Evolutionary conservation across 2,113 vertebrate species (phyloP).

Genomic region (Xenotilapia caudafasciata): DNA sequence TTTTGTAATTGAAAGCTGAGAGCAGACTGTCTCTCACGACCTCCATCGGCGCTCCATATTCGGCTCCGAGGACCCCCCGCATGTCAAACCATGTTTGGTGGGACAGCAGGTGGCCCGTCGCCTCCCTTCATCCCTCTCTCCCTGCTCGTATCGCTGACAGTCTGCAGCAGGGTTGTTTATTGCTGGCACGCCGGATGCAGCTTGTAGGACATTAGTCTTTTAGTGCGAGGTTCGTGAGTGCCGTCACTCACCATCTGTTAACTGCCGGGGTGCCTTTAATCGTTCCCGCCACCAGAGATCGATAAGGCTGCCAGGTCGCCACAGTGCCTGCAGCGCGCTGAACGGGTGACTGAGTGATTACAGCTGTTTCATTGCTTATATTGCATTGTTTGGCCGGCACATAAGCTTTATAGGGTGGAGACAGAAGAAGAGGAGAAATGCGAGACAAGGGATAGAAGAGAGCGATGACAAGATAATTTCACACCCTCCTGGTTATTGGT

Average conservation of each 20-base stretch:
- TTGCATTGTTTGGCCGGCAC: constrained; percentile 32
- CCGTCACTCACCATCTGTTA: constrained; percentile 49
- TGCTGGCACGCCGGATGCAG: background rate
- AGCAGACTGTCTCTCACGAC: background rate
- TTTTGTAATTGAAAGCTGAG: background rate
- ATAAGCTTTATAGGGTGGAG: background rate
- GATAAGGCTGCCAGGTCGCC: background rate
- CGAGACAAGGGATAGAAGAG: background rate
- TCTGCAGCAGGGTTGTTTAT: constrained; percentile 12
- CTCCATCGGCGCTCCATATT: background rate
- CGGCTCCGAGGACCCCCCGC: background rate
- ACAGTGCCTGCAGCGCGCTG: background rate
- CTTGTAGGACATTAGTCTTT: constrained; percentile 53
- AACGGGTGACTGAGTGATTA: constrained; percentile 43
- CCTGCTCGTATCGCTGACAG: background rate
- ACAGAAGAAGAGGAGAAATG: background rate
- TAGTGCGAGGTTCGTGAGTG: constrained; percentile 34
- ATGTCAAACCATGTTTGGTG: background rate
- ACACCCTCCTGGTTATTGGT: constrained; percentile 37
- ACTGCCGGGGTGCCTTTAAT: constrained; percentile 24
- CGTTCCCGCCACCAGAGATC: constrained; percentile 4
- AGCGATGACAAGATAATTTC: constrained; percentile 46
- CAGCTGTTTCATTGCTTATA: constrained; percentile 33
- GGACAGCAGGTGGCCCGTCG: constrained; percentile 3
- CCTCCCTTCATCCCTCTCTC: background rate